Evolutionary conservation across 2,797 vertebrate species (phyloP).

Genomic region (Perodicticus potto): DNA sequence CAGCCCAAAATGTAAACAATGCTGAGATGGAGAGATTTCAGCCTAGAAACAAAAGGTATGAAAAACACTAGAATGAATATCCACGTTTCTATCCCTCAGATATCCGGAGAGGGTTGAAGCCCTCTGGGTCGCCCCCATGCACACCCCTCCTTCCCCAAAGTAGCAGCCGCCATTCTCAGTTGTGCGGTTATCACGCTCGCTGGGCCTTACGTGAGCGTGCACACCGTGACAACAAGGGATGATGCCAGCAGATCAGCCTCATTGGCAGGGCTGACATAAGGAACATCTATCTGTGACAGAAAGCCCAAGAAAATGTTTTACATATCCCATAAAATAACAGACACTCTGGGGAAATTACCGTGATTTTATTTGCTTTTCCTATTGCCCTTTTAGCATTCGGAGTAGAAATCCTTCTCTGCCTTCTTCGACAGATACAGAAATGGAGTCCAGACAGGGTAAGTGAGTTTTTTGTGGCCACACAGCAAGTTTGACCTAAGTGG

Average conservation of each 20-base stretch:
- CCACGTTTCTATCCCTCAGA: not conserved
- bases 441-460: not conserved
- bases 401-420: not conserved
- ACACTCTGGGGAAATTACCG: too few relatives aligned
- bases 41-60: not conserved
- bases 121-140: accelerated
- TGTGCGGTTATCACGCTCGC: accelerated
- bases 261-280: not conserved
- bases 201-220: accelerated
- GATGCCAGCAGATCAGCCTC: not conserved
- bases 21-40: not conserved
- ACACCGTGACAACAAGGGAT: accelerated
- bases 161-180: accelerated
- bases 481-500: not conserved
- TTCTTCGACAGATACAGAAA: not conserved
- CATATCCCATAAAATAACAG: not conserved
- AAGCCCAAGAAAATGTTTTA: not conserved
- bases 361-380: not conserved
- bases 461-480: not conserved
- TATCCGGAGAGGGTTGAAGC: accelerated
- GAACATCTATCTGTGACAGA: not conserved
- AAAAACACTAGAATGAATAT: not conserved
- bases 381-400: too few relatives aligned
- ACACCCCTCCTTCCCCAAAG: not conserved
- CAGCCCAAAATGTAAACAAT: not conserved